Conservation (phyloP, 2,888 invertebrate genomes). For the Vannuccia rotundouncinata region DNA sequence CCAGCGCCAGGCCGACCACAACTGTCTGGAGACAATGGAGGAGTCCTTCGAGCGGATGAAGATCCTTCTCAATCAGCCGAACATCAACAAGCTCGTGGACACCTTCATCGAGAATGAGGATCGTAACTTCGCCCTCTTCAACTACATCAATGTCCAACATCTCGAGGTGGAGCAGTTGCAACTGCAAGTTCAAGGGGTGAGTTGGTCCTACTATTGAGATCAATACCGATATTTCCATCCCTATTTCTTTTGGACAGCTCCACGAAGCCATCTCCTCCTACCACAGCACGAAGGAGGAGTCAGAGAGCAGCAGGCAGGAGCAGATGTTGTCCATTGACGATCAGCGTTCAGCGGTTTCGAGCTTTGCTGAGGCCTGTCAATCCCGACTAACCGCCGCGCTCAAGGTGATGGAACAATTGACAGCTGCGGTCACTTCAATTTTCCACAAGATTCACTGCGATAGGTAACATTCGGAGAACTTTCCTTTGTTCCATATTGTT, state of each 20-base stretch:
- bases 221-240: background rate
- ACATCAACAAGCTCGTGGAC: constrained; percentile 43
- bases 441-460: background rate
- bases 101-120: constrained; percentile 67
- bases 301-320: background rate
- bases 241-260: background rate
- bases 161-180: background rate
- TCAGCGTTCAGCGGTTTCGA: background rate
- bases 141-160: constrained; percentile 18
- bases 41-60: background rate
- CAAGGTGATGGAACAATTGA: background rate
- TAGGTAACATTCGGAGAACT: too few relatives aligned
- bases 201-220: background rate
- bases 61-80: background rate
- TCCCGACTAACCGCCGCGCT: background rate
- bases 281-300: background rate
- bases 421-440: background rate
- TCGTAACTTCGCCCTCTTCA: constrained; percentile 59
- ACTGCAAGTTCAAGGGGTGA: background rate
- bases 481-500: too few relatives aligned
- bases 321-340: background rate
- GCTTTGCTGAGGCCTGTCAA: background rate
- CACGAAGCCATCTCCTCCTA: background rate
- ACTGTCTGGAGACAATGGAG: background rate
- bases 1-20: background rate